These are phyloP conservation scores for Andricus curvator DNA, from an alignment of 2,888 invertebrate species.

Conservation along the genomic window DNA sequence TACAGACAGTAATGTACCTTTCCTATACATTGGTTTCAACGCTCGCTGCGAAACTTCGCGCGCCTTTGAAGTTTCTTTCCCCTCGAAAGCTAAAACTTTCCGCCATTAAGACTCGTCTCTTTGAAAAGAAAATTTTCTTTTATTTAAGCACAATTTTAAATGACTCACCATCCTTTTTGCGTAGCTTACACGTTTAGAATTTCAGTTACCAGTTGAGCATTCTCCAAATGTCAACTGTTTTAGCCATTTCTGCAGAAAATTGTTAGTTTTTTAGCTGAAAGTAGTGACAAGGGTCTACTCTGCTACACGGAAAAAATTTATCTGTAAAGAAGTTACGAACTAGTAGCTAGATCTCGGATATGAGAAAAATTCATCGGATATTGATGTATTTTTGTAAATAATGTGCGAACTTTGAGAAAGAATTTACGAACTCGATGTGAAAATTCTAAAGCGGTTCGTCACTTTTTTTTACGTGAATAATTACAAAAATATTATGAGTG, in stretches of 20 bases:
- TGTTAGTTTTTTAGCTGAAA: too few relatives aligned
- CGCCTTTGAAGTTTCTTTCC: neutral
- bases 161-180: neutral
- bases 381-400: too few relatives aligned
- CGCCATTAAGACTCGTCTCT: neutral
- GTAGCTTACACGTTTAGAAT: neutral
- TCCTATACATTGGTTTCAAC: constrained; percentile 1
- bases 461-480: too few relatives aligned
- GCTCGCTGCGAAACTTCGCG: neutral
- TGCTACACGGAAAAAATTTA: too few relatives aligned
- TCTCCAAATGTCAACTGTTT: neutral
- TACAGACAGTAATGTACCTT: neutral
- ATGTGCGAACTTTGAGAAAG: too few relatives aligned
- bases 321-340: too few relatives aligned
- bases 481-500: too few relatives aligned
- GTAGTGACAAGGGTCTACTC: too few relatives aligned
- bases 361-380: too few relatives aligned
- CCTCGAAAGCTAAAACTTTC: neutral
- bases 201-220: neutral
- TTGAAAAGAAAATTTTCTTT: neutral
- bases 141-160: neutral
- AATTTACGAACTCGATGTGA: too few relatives aligned
- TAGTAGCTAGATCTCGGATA: too few relatives aligned
- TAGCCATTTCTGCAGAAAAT: neutral
- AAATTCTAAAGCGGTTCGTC: too few relatives aligned